Evolutionary conservation across 2,113 vertebrate species (phyloP), one percentile per base, ranked within the genome.

Genomic region (Ceyx melanurus): DNA sequence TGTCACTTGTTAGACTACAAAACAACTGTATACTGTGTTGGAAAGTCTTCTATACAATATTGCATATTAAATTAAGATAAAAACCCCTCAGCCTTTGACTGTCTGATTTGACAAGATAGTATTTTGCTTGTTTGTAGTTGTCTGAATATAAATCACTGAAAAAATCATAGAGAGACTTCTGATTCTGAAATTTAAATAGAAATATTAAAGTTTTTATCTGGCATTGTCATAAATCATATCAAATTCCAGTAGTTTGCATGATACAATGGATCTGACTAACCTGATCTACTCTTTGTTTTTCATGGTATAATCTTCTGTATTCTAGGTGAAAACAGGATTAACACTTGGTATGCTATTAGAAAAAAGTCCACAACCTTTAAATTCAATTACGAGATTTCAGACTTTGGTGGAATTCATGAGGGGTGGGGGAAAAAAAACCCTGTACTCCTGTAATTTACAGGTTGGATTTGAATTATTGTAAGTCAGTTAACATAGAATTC

Each of bases 291-390:
- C 6, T 43, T 31, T 33, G 10, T 18, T 88, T 80, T 82, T 67
- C 46, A 48, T 10, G 64, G 12, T 28, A 77, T 4, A 2, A 3
- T 43, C 20, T 60, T 70, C 10, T 48, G 1, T 0, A 1, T 73
- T 85, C 87, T 37, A 61, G 7, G 2, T 74, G 22, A 79, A 88
- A 86, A 85, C 15, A 73, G 3, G 29, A 48, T 77, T 70, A 57
- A 45, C 9, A 16, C 11, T 89, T 70, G 20, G 13, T 35, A 46
- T 45, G 19, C 11, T 53, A 21, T 72, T 45, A 48, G 8, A 80
- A 83, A 74, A 29, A 25, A 35, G 7, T 65, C 19, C 18, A 62
- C 1, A 4, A 50, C 28, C 8, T 85, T 85, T 40, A 42, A 43
- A 66, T 45, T 91, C 3, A 56, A 23, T 43, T 31, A 31, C 12